A percentile compares a stretch with the other conserved stretches of the same genome.
Conservation (phyloP, 2,113 vertebrate species). For the Phasianus colchicus region DNA sequence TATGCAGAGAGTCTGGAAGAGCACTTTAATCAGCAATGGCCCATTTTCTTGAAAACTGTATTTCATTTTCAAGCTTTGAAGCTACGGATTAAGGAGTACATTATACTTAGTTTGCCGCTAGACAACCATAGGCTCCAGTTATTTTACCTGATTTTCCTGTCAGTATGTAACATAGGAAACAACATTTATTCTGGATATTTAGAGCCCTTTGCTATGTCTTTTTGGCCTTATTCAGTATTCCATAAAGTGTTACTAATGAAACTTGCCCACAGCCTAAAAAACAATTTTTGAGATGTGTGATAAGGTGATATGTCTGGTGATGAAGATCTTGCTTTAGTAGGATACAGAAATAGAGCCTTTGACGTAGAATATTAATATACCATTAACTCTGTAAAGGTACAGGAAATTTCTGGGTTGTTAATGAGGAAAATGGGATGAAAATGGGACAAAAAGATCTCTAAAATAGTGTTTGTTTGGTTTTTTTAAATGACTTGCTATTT, state of each 20-base stretch:
- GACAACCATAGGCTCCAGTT: background rate
- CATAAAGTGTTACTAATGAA: background rate
- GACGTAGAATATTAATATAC: background rate
- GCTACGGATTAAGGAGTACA: background rate
- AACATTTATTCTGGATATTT: rapidly evolving
- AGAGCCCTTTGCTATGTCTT: background rate
- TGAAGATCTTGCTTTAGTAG: background rate
- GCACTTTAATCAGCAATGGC: background rate
- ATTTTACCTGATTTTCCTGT: background rate
- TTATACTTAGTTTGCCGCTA: background rate
- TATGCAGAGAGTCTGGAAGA: background rate
- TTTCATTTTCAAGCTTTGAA: background rate
- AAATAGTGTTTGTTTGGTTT: background rate
- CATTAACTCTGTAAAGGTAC: background rate
- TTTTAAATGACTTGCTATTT: background rate
- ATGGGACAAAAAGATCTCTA: background rate
- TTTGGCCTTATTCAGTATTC: background rate
- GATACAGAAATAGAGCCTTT: background rate
- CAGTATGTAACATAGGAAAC: background rate
- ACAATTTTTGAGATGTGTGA: background rate
- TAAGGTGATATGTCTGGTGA: background rate
- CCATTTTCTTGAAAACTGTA: background rate
- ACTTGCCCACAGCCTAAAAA: background rate
- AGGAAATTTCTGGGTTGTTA: background rate
- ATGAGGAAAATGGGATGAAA: background rate